Evolutionary conservation across 2,797 vertebrate genomes (phyloP).

Genomic region (Notolabrus celidotus): DNA sequence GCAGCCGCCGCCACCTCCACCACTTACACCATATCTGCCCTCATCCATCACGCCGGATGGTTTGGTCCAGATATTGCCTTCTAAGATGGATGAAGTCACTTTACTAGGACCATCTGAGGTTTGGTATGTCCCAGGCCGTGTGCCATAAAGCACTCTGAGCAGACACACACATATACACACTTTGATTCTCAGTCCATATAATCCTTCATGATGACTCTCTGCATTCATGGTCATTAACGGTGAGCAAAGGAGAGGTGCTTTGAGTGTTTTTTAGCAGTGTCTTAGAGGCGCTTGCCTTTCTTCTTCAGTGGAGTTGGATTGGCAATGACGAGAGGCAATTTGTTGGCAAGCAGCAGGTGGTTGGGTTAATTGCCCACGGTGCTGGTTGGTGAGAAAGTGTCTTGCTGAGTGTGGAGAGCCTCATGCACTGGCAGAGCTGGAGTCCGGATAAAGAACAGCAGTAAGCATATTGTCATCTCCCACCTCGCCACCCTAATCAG

Average conservation of each 20-base stretch:
- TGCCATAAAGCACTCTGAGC: constrained; percentile 39
- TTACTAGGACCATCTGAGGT: constrained; percentile 49
- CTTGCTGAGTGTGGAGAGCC: constrained; percentile 69
- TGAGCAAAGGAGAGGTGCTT: not conserved
- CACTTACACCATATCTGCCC: constrained; percentile 27
- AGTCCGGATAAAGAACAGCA: constrained; percentile 76
- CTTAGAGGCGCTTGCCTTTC: constrained; percentile 39
- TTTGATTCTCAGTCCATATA: constrained; percentile 11
- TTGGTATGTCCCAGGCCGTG: constrained; percentile 40
- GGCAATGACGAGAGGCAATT: constrained; percentile 65
- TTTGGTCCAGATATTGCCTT: constrained; percentile 59
- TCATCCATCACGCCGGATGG: constrained; percentile 66
- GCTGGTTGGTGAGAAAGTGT: constrained; percentile 60
- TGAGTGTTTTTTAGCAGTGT: constrained; percentile 19
- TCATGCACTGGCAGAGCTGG: constrained; percentile 55
- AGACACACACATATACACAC: not conserved
- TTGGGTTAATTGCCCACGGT: constrained; percentile 76
- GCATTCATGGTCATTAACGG: constrained; percentile 12
- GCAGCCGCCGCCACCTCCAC: too few species aligned
- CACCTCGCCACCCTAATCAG: constrained; percentile 77
- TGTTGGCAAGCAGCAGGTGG: constrained; percentile 77
- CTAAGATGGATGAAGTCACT: constrained; percentile 72
- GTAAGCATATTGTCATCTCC: constrained; percentile 79
- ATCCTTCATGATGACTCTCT: constrained; percentile 20
- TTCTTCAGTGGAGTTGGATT: constrained; percentile 45